A percentile compares a stretch with the other conserved stretches of the same genome.
Conservation (phyloP, 2,113 vertebrate genomes). For the Xerus inauris region DNA sequence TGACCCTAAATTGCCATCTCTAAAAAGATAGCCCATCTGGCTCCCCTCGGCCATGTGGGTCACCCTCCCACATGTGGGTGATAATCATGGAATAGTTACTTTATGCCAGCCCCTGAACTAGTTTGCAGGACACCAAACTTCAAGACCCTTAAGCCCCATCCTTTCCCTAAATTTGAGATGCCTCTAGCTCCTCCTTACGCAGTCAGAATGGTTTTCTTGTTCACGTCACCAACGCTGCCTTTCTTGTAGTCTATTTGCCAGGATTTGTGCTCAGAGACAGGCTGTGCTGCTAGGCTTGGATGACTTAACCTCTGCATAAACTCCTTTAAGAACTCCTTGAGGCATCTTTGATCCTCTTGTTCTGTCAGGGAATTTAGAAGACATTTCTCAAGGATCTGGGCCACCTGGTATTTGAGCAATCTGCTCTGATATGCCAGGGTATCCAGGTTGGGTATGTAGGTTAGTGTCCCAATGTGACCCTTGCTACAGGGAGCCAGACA, state of each 20-base stretch:
- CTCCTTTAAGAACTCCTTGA: neutral
- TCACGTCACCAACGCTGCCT: neutral
- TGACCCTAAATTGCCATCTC: accelerated
- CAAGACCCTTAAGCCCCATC: neutral
- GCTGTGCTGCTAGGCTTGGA: neutral
- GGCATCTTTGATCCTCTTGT: neutral
- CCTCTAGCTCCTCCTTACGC: neutral
- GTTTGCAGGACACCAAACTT: neutral
- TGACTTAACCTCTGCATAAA: neutral
- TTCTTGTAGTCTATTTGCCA: neutral
- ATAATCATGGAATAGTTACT: neutral
- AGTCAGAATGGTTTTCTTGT: neutral
- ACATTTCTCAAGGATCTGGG: neutral
- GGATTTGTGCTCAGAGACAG: neutral
- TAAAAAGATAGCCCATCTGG: neutral
- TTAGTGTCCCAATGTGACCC: neutral
- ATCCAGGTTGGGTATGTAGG: neutral
- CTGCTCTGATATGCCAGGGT: neutral
- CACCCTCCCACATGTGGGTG: neutral
- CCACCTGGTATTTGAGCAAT: neutral
- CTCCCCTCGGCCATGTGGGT: neutral
- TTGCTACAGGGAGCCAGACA: neutral
- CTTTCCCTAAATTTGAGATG: neutral
- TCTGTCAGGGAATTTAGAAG: conserved; percentile 25
- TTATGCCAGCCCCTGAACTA: neutral